Base-by-base conservation (phyloP, 2,113 vertebrate species). In the Serinus canaria region DNA sequence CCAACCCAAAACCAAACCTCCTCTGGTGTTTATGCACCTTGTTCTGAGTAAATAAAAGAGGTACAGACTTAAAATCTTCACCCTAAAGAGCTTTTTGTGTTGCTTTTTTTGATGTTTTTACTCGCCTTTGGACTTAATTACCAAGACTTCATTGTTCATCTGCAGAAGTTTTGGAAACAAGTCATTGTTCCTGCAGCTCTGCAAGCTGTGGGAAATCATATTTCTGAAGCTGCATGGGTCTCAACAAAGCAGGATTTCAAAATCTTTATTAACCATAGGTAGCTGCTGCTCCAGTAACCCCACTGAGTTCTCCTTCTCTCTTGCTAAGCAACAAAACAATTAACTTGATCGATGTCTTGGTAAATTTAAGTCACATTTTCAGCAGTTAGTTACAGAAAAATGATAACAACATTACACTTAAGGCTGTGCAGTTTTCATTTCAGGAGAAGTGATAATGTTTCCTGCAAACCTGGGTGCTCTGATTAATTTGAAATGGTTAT, bases 251-350 rank as follows among this genome's bases (percentile, higher is more conserved):
- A 83, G 33, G 70, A 69, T 91, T 94, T 94, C 44, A 63, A 62
- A 96, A 83, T 74, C 75, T 82, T 83, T 88, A 81, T 90, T 95
- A 95, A 63, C 79, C 52, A 39, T 25, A 86, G 82, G 82, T 92
- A 77, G 59, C 82, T 92, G 67, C 79, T 92, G 43, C 55, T 95
- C 72, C 76, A 75, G 82, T 86, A 88, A 66, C 68, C 52, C 64
- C 59, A 31, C 5, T 56, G 90, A 91, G 68, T 44, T 77, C 46
- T 76, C 41, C 39, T 43, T 53, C 49, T 41, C 70, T 43, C 84
- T 67, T 93, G 89, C 93, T 95, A 94, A 94, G 94, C 91, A 97
- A 92, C 91, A 89, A 94, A 63, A 60, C 81, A 90, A 96, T 96
- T 95, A 96, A 80, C 59, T 92, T 96, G 93, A 94, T 88, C 92